Evolutionary conservation across 2,888 invertebrate genomes (phyloP), one percentile per base, ranked within the genome.

Genomic region (Papilio elwesi): DNA sequence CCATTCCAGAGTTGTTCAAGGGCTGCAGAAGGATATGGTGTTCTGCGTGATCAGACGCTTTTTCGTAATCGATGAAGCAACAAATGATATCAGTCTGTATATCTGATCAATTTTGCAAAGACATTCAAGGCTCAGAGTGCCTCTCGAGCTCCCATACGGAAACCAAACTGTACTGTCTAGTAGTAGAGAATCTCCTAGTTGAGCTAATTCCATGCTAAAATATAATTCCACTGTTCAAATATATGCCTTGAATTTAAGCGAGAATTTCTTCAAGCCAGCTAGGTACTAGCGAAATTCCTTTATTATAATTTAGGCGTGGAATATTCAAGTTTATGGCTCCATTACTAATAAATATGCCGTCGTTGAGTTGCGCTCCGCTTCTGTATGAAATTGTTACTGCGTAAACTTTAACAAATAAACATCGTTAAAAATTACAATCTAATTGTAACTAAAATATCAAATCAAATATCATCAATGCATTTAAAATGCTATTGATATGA

Each of bases 261-360:
- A 43, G 59, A 59, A 59, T 59, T 59, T 15, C 43, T 59, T 15
- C 10, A 43, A 43, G 43, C 43, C 59, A 38, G 59, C 43, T 59
- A 59, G 43, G 47, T 55, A 26, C 43, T 15, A 51, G 62, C 62
- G 43, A 53, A 70, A 70, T 47, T 53, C 43, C 47, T 52, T 63
- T 63, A 47, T 43, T 70, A 63, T 65, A 65, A 65, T 55, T 62
- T 51, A 51, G 65, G 15, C 55, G 51, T 52, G 70, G 57, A 48
- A 48, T 51, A 55, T 71, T 36, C 57, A 65, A 38, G 57, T 65
- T 49, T 65, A 65, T 49, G 65, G 70, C 55, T 71, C 65, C 70
- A 38, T 65, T 49, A 65, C 49, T 65, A 65, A 71, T 65, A 48
- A 53, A 62, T 65, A 68, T 15, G 26, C 47, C 53, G 68, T 53